These are phyloP conservation scores for Salticus scenicus DNA, from an alignment of 2,888 invertebrate species.

Conservation along the genomic window DNA sequence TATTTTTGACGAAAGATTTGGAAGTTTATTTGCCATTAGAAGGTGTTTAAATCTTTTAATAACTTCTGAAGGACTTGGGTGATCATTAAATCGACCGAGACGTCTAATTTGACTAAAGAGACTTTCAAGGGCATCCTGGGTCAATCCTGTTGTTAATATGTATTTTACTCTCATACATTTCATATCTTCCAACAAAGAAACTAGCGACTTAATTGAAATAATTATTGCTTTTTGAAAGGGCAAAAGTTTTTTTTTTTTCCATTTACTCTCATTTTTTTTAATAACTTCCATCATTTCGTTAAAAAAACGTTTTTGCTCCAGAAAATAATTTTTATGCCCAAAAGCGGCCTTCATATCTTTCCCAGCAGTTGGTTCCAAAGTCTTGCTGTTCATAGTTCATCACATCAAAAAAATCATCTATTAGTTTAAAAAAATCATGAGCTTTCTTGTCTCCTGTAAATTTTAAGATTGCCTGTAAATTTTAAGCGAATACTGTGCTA, in stretches of 20 bases:
- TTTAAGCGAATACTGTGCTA: too few species aligned
- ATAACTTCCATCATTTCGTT: background rate
- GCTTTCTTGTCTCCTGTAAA: background rate
- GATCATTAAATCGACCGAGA: background rate
- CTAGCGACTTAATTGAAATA: background rate
- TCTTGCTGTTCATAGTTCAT: background rate
- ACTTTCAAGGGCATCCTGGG: background rate
- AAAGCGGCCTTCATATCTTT: background rate
- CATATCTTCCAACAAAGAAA: background rate
- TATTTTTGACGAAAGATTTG: background rate
- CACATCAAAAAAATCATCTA: background rate
- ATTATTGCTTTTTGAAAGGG: background rate
- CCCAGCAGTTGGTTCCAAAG: background rate
- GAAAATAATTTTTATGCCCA: background rate
- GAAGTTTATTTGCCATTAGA: background rate
- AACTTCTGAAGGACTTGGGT: background rate
- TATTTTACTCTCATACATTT: background rate
- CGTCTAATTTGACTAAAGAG: background rate
- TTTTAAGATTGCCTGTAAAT: background rate
- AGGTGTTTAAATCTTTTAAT: background rate
- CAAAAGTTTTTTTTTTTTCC: background rate
- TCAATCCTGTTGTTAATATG: background rate
- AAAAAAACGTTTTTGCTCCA: background rate
- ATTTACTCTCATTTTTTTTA: background rate
- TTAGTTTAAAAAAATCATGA: background rate